Evolutionary conservation across 2,113 vertebrate species (phyloP).

Genomic region (Leiothrix lutea): DNA sequence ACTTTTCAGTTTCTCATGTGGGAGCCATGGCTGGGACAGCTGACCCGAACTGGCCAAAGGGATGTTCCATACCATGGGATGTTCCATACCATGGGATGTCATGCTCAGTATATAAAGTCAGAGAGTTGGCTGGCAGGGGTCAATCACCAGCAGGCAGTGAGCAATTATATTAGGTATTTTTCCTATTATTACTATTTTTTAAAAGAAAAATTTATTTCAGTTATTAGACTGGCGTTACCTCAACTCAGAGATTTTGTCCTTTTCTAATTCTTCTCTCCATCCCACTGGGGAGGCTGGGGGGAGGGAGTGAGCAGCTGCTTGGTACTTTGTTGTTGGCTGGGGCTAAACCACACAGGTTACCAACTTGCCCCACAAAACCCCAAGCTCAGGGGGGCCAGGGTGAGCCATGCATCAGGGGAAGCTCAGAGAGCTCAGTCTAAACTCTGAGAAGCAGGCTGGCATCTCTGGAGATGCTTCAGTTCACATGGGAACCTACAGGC

Average conservation of each 20-base stretch:
- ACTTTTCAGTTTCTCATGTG: neutral
- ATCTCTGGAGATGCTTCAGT: neutral
- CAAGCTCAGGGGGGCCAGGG: neutral
- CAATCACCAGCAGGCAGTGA: neutral
- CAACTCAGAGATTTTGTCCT: neutral
- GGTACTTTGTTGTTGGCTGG: neutral
- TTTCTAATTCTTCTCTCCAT: neutral
- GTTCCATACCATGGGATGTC: neutral
- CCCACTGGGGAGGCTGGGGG: neutral
- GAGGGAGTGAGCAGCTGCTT: neutral
- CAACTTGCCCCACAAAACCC: neutral
- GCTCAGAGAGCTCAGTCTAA: neutral
- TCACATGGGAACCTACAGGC: rapidly evolving
- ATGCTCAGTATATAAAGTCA: neutral
- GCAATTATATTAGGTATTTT: neutral
- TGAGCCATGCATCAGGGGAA: rapidly evolving
- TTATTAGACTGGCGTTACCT: neutral
- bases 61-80: neutral
- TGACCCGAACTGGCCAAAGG: neutral
- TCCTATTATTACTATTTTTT: neutral
- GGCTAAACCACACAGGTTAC: neutral
- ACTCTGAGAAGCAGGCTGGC: neutral
- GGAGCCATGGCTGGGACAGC: neutral
- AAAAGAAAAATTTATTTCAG: neutral
- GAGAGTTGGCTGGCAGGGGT: neutral